Evolutionary conservation across 2,113 vertebrate species (phyloP), one percentile per base, ranked within the genome.

Genomic region (Rhea americana): DNA sequence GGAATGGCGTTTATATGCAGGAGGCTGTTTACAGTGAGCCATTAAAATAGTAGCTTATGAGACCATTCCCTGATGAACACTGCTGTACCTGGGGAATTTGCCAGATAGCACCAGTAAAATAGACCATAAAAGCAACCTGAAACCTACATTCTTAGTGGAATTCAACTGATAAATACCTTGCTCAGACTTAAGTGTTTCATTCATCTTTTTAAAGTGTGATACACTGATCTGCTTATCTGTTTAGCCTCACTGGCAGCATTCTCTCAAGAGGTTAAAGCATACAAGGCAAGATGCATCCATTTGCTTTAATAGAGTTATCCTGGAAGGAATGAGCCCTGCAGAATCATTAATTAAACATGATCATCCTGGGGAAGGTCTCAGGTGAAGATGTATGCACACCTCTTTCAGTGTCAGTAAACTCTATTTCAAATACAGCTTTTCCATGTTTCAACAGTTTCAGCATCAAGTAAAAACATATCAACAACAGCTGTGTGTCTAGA

Each of bases 121-220:
- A 81, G 76, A 74, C 84, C 47, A 51, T 96, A 90, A 93, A 96
- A 95, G 75, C 87, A 85, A 95, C 88, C 85, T 11, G 8, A 91
- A 93, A 30, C 80, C 85, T 85, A 28, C 66, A 43, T 71, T 94
- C 62, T 66, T 91, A 59, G 88, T 56, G 35, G 83, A 89, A 90
- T 88, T 95, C 68, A 66, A 92, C 74, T 92, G 92, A 87, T 95
- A 94, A 97, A 96, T 91, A 95, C 43, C 76, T 94, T 86, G 84
- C 87, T 85, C 93, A 85, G 61, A 78, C 81, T 63, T 85, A 85
- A 90, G 71, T 92, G 59, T 86, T 94, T 82, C 74, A 93, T 94
- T 96, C n/a, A 72, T 97, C 75, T 85, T 85, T 93, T 93, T 90
- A 68, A 87, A 82, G 82, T 85, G 53, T 78, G 59, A 71, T 70